Evolutionary conservation across 2,888 invertebrate species (phyloP).

Genomic region (Trachelus iudaicus): DNA sequence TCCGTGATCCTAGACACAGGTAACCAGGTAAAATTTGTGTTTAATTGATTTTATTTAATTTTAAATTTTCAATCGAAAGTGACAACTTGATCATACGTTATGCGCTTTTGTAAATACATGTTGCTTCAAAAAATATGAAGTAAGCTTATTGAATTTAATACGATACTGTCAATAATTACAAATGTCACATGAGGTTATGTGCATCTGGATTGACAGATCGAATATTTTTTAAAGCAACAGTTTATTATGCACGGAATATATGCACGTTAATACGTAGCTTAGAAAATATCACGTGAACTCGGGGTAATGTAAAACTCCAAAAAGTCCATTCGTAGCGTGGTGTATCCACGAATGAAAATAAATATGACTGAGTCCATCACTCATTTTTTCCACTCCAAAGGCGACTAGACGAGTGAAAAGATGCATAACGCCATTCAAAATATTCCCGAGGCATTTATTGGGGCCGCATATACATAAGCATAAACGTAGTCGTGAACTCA

Average conservation of each 20-base stretch:
- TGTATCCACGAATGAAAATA: not conserved
- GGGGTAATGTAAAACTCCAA: not conserved
- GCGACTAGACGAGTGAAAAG: constrained; percentile 8
- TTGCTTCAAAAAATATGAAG: not conserved
- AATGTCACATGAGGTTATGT: not conserved
- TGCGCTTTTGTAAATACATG: not conserved
- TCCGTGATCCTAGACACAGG: not conserved
- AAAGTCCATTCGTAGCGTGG: not conserved
- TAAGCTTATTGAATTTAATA: not conserved
- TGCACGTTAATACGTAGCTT: not conserved
- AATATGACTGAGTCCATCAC: not conserved
- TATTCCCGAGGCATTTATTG: constrained; percentile 2
- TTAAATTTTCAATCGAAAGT: not conserved
- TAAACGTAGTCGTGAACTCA: not conserved
- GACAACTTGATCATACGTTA: not conserved
- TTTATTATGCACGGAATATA: not conserved
- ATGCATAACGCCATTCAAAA: constrained; percentile 11
- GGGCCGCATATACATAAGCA: not conserved
- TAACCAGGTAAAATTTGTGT: not conserved
- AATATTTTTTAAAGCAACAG: not conserved
- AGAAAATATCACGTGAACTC: not conserved
- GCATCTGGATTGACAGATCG: not conserved
- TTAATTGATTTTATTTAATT: not conserved
- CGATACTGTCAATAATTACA: not conserved
- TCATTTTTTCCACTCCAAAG: not conserved